A percentile compares a stretch with the other conserved stretches of the same genome.
These are phyloP conservation scores for Psittacus erithacus DNA, from an alignment of 2,113 vertebrate genomes.

Conservation along the genomic window DNA sequence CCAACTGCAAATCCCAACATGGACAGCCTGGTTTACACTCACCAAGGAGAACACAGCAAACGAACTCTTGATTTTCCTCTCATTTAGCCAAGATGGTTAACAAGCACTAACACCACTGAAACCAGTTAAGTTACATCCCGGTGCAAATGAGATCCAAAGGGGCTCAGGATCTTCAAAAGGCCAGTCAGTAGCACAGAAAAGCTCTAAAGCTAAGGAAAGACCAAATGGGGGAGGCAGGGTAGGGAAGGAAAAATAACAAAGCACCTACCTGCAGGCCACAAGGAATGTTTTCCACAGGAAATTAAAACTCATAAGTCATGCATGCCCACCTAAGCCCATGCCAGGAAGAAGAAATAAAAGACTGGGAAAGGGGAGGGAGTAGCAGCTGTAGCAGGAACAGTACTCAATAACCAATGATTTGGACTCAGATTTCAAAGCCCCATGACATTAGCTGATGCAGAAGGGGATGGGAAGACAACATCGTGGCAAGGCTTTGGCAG, in stretches of 20 bases:
- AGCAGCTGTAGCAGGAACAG: not conserved
- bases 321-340: slow-evolving; percentile 44
- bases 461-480: not conserved
- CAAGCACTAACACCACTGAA: not conserved
- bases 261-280: slow-evolving; percentile 28
- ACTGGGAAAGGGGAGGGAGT: not conserved
- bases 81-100: not conserved
- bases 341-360: slow-evolving; percentile 46
- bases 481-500: not conserved
- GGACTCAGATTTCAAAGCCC: not conserved
- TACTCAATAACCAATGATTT: not conserved
- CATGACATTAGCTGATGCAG: not conserved
- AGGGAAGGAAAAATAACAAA: not conserved
- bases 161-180: not conserved
- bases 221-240: not conserved
- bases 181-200: not conserved
- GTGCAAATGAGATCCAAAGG: not conserved
- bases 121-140: not conserved
- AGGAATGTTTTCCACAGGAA: slow-evolving; percentile 54
- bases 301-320: slow-evolving; percentile 49
- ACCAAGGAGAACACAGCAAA: not conserved
- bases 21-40: not conserved
- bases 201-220: not conserved
- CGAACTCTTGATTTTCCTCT: not conserved
- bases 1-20: not conserved